Percentiles rank a stretch among this genome's conserved stretches.
These are phyloP conservation scores for Anniella stebbinsi DNA, from an alignment of 2,797 vertebrate species.

Conservation along the genomic window DNA sequence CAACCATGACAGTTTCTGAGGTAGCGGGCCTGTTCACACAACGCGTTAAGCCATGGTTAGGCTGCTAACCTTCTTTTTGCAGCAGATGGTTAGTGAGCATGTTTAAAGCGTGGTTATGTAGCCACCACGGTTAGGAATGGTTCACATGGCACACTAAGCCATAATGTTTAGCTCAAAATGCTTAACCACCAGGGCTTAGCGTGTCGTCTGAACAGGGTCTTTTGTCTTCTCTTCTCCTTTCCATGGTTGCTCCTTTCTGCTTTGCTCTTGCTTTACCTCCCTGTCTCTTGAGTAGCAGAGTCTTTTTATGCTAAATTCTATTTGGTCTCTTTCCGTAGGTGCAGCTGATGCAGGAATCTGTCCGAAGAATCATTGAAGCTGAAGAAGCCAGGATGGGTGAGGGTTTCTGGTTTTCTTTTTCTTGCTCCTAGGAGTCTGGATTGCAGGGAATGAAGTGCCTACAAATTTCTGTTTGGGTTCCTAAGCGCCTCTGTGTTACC, in stretches of 20 bases:
- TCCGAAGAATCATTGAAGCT: slow-evolving; percentile 94
- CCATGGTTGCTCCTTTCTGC: background rate
- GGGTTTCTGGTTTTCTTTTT: slow-evolving; percentile 18
- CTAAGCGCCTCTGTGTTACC: background rate
- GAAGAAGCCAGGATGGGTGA: slow-evolving; percentile 98
- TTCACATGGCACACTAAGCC: no score
- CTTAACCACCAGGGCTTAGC: no score
- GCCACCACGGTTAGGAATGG: no score
- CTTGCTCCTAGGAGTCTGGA: accelerated
- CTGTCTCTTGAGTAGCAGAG: background rate
- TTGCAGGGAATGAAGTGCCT: background rate
- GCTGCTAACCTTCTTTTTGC: no score
- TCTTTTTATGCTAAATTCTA: background rate
- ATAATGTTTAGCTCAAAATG: no score
- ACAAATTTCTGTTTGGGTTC: background rate
- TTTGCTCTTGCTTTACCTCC: background rate
- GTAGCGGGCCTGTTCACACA: no score
- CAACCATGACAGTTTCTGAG: no score
- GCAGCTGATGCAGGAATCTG: slow-evolving; percentile 97
- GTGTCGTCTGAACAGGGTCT: no score
- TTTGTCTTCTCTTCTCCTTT: no score
- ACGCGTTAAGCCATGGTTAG: no score
- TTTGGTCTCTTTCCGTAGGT: slow-evolving; percentile 79
- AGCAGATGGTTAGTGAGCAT: no score
- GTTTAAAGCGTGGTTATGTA: no score